Percentiles rank a stretch among this genome's conserved stretches.
These are phyloP conservation scores for Lepidocyrtoides sp. DNA, from an alignment of 2,888 invertebrate genomes.

Conservation along the genomic window DNA sequence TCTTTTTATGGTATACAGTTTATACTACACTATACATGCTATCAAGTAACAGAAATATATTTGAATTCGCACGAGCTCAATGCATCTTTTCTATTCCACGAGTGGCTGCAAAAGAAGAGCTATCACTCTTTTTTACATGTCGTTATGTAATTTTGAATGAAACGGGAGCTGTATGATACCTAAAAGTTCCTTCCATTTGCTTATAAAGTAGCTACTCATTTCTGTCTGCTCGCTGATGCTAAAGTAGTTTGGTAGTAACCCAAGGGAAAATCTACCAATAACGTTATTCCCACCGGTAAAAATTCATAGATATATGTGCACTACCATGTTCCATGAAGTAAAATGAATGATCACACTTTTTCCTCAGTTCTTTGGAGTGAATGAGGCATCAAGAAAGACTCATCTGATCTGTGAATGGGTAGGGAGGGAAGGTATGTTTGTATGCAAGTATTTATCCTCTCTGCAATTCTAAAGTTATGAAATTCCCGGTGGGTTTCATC, in stretches of 20 bases:
- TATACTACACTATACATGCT: not conserved
- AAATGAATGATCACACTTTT: slow-evolving; percentile 13
- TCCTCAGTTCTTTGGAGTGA: not conserved
- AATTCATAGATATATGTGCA: not conserved
- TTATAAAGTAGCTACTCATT: slow-evolving; percentile 15
- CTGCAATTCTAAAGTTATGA: not conserved
- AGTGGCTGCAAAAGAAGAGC: slow-evolving; percentile 16
- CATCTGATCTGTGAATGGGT: no score
- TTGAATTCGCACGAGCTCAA: not conserved
- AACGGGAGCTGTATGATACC: not conserved
- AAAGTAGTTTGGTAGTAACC: slow-evolving; percentile 52
- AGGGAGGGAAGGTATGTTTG: no score
- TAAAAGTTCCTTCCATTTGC: slow-evolving; percentile 35
- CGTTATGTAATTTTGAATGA: slow-evolving; percentile 35
- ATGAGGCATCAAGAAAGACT: not conserved
- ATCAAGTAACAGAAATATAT: not conserved
- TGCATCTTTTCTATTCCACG: slow-evolving; percentile 11
- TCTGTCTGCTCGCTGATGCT: not conserved
- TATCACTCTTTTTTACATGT: slow-evolving; percentile 44
- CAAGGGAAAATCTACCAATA: slow-evolving; percentile 70
- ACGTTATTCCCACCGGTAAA: slow-evolving; percentile 66
- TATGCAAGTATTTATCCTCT: no score
- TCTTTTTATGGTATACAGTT: no score
- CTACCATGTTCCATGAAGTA: not conserved
- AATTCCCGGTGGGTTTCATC: not conserved